phyloP scores from a whole-genome alignment of 2,888 invertebrate genomes.

The Aquatica leii region DNA sequence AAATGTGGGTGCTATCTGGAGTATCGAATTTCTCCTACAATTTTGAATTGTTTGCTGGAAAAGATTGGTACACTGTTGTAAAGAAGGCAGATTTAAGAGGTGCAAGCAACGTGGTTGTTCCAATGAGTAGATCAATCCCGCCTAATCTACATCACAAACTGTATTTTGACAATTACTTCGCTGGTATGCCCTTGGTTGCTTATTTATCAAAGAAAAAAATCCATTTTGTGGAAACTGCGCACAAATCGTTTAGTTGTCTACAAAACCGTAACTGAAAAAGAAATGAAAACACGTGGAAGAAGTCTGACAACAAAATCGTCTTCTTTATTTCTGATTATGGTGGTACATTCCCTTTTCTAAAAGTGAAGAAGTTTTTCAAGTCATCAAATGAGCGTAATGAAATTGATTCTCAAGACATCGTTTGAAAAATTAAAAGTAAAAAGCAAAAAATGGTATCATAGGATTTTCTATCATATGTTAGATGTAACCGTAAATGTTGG shows the following conservation, averaged over 20 bases:
- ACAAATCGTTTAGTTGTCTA: background rate
- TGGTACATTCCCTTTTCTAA: no score
- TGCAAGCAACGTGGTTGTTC: slow-evolving; percentile 44
- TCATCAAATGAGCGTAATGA: no score
- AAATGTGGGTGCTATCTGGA: slow-evolving; percentile 33
- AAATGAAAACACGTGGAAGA: no score
- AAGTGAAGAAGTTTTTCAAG: no score
- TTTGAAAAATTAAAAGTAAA: no score
- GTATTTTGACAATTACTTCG: slow-evolving; percentile 46
- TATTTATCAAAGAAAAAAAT: slow-evolving; percentile 18
- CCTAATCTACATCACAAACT: slow-evolving; percentile 39
- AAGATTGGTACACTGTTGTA: slow-evolving; percentile 4
- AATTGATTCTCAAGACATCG: no score
- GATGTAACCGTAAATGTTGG: no score
- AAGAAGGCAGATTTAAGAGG: slow-evolving; percentile 41
- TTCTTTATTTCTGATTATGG: no score
- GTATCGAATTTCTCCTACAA: slow-evolving; percentile 24
- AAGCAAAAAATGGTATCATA: no score
- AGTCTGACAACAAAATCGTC: no score
- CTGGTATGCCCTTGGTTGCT: no score
- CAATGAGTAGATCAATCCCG: slow-evolving; percentile 40
- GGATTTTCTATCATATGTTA: no score
- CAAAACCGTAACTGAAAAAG: background rate
- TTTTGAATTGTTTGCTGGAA: slow-evolving; percentile 22
- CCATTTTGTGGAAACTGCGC: slow-evolving; percentile 17